phyloP scores from a whole-genome alignment of 1,140 invertebrate species.

The Hycleus phaleratus region DNA sequence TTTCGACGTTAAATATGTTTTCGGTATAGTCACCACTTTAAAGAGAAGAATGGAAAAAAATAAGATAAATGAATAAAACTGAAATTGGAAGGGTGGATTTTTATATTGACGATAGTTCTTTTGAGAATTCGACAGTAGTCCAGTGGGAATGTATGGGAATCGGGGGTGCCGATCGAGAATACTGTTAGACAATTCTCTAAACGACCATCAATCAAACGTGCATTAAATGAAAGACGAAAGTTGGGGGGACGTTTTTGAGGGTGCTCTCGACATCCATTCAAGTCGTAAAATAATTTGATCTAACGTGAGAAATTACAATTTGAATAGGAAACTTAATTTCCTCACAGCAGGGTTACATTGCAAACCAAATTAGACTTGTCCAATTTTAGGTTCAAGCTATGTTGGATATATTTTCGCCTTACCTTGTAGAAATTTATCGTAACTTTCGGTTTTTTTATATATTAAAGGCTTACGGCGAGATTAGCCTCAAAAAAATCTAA shows the following conservation, averaged over 20 bases:
- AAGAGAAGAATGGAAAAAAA: too few species aligned
- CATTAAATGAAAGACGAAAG: not conserved
- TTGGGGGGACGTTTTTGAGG: not conserved
- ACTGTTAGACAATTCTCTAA: conserved; percentile 24
- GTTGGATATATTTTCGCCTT: too few species aligned
- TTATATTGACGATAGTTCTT: conserved; percentile 24
- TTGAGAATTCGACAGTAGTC: conserved; percentile 17
- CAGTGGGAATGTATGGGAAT: conserved; percentile 21
- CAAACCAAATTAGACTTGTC: too few species aligned
- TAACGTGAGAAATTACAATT: too few species aligned
- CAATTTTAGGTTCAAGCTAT: too few species aligned
- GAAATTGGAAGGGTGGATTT: conserved; percentile 26
- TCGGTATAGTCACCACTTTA: too few species aligned
- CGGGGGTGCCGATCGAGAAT: conserved; percentile 16
- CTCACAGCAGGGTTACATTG: not conserved
- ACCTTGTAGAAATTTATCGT: too few species aligned
- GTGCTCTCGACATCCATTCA: not conserved
- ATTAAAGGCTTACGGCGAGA: too few species aligned
- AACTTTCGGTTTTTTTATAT: too few species aligned
- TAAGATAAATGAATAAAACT: conserved; percentile 24
- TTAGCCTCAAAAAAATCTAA: too few species aligned
- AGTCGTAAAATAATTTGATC: conserved; percentile 14
- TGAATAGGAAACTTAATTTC: conserved; percentile 6
- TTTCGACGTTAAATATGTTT: too few species aligned
- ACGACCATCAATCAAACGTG: conserved; percentile 27